phyloP scores from a whole-genome alignment of 2,888 invertebrate species.

The Apamea crenata region DNA sequence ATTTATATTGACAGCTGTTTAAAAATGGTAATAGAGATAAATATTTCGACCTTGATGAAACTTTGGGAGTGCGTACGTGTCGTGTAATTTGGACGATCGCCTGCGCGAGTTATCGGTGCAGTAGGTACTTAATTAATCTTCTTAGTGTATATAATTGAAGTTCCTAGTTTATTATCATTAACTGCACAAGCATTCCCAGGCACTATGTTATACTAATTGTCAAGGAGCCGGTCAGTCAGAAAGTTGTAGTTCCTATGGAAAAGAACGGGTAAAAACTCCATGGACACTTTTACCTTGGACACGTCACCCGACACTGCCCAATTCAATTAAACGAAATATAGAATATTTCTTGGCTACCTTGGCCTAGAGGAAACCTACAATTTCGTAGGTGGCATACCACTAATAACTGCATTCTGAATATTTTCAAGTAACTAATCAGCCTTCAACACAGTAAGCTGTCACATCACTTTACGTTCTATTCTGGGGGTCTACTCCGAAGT shows the following conservation, averaged over 20 bases:
- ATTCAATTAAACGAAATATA: background rate
- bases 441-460: background rate
- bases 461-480: background rate
- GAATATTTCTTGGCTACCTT: background rate
- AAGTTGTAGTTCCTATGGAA: background rate
- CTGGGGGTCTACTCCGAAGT: no score
- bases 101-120: constrained; percentile 25
- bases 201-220: background rate
- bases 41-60: constrained; percentile 52
- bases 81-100: constrained; percentile 28
- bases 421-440: background rate
- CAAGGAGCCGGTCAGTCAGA: background rate
- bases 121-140: background rate
- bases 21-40: constrained; percentile 44
- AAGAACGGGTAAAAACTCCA: background rate
- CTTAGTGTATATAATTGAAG: background rate
- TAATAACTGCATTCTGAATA: background rate
- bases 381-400: background rate
- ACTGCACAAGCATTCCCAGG: no score
- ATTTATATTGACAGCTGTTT: constrained; percentile 59
- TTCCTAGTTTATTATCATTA: background rate
- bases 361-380: background rate
- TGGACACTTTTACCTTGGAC: background rate
- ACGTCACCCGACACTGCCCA: background rate
- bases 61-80: constrained; percentile 44